These are phyloP conservation scores for Corydoras sp. DNA, from an alignment of 2,113 vertebrate genomes.

Conservation along the genomic window DNA sequence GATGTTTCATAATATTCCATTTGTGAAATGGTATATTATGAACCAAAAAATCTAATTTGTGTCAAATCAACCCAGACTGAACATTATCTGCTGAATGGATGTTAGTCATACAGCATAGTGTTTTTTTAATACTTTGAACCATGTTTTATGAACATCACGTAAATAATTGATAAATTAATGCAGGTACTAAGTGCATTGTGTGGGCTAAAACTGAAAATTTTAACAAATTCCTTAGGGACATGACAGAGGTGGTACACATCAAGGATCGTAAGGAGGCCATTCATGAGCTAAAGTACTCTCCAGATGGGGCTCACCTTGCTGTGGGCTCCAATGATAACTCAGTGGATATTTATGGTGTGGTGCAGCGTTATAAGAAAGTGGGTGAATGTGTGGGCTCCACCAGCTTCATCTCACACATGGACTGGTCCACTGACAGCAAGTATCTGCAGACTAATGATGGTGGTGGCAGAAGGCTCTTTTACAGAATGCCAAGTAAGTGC, in stretches of 20 bases:
- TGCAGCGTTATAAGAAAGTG: conserved; percentile 86
- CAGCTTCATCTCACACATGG: conserved; percentile 97
- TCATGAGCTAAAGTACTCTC: conserved; percentile 95
- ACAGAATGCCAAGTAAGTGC: conserved; percentile 89
- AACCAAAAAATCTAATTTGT: no score
- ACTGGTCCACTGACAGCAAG: conserved; percentile 96
- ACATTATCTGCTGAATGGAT: no score
- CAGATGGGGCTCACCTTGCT: conserved; percentile 87
- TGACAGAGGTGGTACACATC: conserved; percentile 98
- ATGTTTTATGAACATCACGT: no score
- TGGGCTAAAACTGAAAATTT: neutral
- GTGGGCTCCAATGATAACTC: conserved; percentile 94
- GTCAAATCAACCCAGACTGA: no score
- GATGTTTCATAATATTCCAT: no score
- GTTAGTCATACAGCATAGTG: no score
- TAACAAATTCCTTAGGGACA: conserved; percentile 74
- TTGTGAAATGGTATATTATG: no score
- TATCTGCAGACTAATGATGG: conserved; percentile 94
- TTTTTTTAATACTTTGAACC: no score
- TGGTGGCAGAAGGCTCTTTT: conserved; percentile 84
- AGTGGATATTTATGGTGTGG: conserved; percentile 89
- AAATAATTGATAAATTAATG: no score
- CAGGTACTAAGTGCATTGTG: no score
- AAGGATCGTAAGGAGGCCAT: conserved; percentile 98
- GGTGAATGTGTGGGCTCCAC: conserved; percentile 86